Percentiles rank a stretch among this genome's conserved stretches.
These are phyloP conservation scores for Eucriotettix oculatus DNA, from an alignment of 2,888 invertebrate species.

Conservation along the genomic window DNA sequence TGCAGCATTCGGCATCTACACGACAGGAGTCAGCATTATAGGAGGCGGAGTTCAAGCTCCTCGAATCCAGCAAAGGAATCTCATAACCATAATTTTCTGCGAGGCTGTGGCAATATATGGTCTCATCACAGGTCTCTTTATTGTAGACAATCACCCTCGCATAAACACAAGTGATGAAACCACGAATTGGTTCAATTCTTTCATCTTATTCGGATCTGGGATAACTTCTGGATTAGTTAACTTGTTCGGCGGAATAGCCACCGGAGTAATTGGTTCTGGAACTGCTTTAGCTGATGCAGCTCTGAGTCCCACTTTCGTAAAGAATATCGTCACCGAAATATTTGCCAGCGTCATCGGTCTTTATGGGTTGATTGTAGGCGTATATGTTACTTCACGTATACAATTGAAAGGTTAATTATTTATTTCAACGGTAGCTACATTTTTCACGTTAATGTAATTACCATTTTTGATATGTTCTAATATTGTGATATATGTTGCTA, in stretches of 20 bases:
- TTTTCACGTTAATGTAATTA: no score
- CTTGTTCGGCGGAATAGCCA: conserved; percentile 39
- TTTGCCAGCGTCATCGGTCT: conserved; percentile 45
- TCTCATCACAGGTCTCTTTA: conserved; percentile 44
- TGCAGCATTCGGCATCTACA: conserved; percentile 43
- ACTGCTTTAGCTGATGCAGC: conserved; percentile 45
- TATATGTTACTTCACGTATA: conserved; percentile 21
- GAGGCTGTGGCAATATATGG: conserved; percentile 50
- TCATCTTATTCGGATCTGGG: conserved; percentile 40
- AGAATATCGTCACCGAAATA: conserved; percentile 44
- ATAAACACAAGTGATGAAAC: background rate
- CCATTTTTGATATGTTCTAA: no score
- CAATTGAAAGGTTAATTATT: background rate
- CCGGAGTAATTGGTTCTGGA: conserved; percentile 41
- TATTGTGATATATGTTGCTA: no score
- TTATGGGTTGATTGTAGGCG: conserved; percentile 43
- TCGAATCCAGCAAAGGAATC: conserved; percentile 42
- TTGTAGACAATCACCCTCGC: conserved; percentile 15
- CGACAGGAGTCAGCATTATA: conserved; percentile 42
- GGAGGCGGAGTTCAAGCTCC: conserved; percentile 46
- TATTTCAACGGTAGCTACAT: no score
- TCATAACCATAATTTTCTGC: conserved; percentile 47
- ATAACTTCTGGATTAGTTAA: conserved; percentile 40
- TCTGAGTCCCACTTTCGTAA: conserved; percentile 39
- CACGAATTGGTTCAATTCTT: conserved; percentile 24